Base-by-base conservation (phyloP, 2,888 invertebrate species). In the Bellardia pandia region DNA sequence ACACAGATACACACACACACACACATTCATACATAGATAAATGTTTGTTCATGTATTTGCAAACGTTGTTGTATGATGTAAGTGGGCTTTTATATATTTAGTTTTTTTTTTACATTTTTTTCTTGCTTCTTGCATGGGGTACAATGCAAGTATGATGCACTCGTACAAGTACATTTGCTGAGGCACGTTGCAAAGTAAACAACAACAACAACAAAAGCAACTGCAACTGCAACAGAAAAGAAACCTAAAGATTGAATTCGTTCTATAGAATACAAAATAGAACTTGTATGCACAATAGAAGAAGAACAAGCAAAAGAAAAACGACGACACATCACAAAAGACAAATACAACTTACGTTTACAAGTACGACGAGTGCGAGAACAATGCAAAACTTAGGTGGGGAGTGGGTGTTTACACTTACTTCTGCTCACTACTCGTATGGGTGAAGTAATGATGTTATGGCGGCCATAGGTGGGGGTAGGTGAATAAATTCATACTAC, bases 101-200 rank as follows among this genome's bases (percentile, higher is more conserved):
- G 62, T 42, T 58, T 81, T 72, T 71, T 76, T 62, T 56, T 62
- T 4, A 4, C 6, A 9, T 45, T 74, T 69, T 71, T 83, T 51
- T 42, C 62, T 68, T 78, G 69, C 62, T 75, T 77, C 60, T 75
- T 83, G 74, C 77, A 56, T 81, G 77, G 48, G 68, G 62, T 66
- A 77, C 72, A 76, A 77, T 87, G 71, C 75, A 79, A 82, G 72
- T 75, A 56, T 68, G 68, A 78, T 82, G 76, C 76, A 83, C 81
- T 75, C 68, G 83, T 77, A 72, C 79, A 80, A 76, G 80, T 80
- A 86, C 86, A 84, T 84, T 86, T 84, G 80, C 80, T 77, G 58
- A 77, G 86, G 84, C 84, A 86, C 86, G 86, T 86, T 86, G 90
- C 91, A 88, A 86, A 88, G 89, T 88, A 90, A 91, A 90, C 90